Evolutionary conservation across 2,113 vertebrate genomes (phyloP), one percentile per base, ranked within the genome.

Genomic region (Furnarius figulus): DNA sequence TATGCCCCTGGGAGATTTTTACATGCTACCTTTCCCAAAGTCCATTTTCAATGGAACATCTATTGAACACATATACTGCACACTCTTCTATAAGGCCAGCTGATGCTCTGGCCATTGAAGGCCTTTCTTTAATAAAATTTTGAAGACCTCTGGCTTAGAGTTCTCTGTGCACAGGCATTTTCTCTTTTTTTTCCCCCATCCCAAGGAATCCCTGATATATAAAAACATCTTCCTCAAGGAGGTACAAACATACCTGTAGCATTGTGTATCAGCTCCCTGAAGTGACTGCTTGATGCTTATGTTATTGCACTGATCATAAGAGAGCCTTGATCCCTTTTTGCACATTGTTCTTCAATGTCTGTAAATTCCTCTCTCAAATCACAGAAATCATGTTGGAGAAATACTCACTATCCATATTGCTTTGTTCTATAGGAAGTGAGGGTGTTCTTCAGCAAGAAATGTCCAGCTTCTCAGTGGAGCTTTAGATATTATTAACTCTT

Each of bases 131-230:
- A 81, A 71, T 20, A 42, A 91, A 94, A 87, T 9, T 59, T 47
- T 52, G 42, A 89, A 44, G 47, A 91, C 6, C 6, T 4, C 31
- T 66, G 31, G 3, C 14, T 90, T 56, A 44, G 18, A 65, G 6
- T 61, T 65, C 21, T 88, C 24, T 88, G 14, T 62, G 46, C 42
- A 74, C 15, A 53, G 50, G 28, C 15, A 40, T 86, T 46, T 87
- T 79, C 27, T 81, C 8, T 58, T 35, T 8, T 55, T 33, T 25
- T 14, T 25, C 0, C 0, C 3, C 1, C 1, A 2, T 1, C 2
- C 4, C 10, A 23, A 82, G 59, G 55, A 82, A 65, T 61, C 28
- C 17, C 22, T 73, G 24, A 61, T 42, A 30, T 1, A 49, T 61
- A 61, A 86, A 91, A 76, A 59, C 10, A 1, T 12, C 21, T 71